These are phyloP conservation scores for Lamellibrachia columna DNA, from an alignment of 2,888 invertebrate species.

Conservation along the genomic window DNA sequence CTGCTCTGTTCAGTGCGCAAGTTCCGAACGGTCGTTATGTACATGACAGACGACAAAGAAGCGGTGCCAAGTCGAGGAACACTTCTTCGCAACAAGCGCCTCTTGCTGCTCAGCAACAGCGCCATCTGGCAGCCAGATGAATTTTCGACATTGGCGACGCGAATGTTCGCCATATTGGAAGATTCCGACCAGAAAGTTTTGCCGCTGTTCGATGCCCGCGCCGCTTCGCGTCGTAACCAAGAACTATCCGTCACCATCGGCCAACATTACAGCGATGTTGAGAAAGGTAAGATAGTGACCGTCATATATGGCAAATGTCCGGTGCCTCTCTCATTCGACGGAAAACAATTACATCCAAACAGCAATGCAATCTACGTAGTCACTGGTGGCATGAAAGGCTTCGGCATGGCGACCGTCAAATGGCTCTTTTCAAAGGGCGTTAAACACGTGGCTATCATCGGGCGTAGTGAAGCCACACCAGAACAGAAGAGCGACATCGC, in stretches of 20 bases:
- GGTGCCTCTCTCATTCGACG: not conserved
- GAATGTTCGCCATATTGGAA: not conserved
- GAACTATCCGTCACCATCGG: not conserved
- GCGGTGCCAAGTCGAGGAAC: not conserved
- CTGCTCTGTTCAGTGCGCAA: not conserved
- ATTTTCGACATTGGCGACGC: not conserved
- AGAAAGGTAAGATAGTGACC: not conserved
- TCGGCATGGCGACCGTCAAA: not conserved
- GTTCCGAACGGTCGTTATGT: not conserved
- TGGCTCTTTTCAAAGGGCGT: not conserved
- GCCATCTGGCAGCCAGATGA: not conserved
- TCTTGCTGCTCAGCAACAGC: not conserved
- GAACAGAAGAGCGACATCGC: not conserved
- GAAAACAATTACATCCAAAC: not conserved
- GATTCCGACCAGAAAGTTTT: not conserved
- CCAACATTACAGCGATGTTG: not conserved
- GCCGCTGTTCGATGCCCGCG: not conserved
- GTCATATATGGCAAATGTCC: not conserved
- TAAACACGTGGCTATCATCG: not conserved
- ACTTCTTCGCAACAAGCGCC: not conserved
- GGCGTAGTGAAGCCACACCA: not conserved
- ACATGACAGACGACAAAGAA: not conserved
- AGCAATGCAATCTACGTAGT: slow-evolving; percentile 2
- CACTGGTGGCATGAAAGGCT: slow-evolving; percentile 1
- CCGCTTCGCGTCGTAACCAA: not conserved